Evolutionary conservation across 2,113 vertebrate genomes (phyloP).

Genomic region (Myotis brandtii): DNA sequence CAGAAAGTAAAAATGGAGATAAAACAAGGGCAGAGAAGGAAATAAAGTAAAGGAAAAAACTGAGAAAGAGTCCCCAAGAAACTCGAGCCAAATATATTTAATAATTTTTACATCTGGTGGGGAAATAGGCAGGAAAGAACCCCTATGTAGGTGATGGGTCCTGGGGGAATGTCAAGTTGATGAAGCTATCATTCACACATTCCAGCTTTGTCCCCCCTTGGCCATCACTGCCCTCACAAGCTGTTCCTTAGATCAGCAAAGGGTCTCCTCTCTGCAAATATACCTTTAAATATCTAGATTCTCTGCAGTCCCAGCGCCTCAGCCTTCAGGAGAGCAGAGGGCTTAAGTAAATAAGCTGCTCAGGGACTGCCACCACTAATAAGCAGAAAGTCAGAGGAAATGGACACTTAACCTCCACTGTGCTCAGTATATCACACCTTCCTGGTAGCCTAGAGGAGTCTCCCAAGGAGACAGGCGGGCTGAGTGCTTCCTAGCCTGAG

Average conservation of each 20-base stretch:
- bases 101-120: conserved; percentile 79
- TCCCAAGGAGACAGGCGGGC: background rate
- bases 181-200: conserved; percentile 75
- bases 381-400: conserved; percentile 67
- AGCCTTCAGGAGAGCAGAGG: conserved; percentile 32
- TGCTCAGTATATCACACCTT: conserved; percentile 33
- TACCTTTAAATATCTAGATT: conserved; percentile 45
- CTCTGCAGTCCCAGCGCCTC: background rate
- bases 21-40: conserved; percentile 6
- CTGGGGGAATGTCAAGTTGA: conserved; percentile 53
- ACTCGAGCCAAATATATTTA: conserved; percentile 66
- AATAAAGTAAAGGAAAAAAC: background rate
- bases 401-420: conserved; percentile 65
- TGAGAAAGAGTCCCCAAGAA: conserved; percentile 57
- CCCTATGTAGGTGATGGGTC: conserved; percentile 64
- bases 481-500: background rate
- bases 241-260: conserved; percentile 74
- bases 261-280: conserved; percentile 15
- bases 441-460: background rate
- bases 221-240: background rate
- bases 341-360: conserved; percentile 58
- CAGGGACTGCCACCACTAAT: conserved; percentile 22
- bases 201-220: background rate
- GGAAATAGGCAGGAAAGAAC: conserved; percentile 74
- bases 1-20: conserved; percentile 20